phyloP scores from a whole-genome alignment of 2,113 vertebrate genomes.

The Bambusicola thoracicus region DNA sequence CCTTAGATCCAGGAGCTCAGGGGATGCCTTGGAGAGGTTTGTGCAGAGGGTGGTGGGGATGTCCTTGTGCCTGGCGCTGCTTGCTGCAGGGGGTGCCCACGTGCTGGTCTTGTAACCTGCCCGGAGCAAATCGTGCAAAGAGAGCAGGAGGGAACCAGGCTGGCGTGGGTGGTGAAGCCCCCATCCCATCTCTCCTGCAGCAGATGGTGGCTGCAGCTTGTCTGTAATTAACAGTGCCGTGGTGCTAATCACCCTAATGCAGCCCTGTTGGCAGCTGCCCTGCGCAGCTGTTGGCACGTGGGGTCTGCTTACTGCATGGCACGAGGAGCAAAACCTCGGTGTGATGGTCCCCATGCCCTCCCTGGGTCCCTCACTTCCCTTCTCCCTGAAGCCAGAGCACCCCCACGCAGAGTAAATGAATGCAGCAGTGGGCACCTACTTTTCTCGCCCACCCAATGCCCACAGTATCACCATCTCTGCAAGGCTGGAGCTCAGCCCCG shows the following conservation, averaged over 20 bases:
- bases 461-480: fast-evolving
- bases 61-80: fast-evolving
- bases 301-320: fast-evolving
- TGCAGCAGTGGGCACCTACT: fast-evolving
- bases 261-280: background rate
- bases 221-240: conserved; percentile 43
- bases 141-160: background rate
- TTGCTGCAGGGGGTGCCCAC: background rate
- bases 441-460: fast-evolving
- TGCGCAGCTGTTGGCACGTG: fast-evolving
- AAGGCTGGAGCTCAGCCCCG: background rate
- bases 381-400: background rate
- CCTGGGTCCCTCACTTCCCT: background rate
- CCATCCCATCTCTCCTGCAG: fast-evolving
- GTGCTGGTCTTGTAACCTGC: background rate
- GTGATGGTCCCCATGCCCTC: background rate
- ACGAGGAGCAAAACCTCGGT: background rate
- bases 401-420: fast-evolving
- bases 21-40: fast-evolving
- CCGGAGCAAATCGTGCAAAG: background rate
- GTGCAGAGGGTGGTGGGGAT: fast-evolving
- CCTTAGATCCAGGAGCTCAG: background rate
- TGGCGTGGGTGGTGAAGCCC: background rate
- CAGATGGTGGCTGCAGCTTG: background rate
- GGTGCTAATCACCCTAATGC: background rate